Evolutionary conservation across 2,113 vertebrate genomes (phyloP), one percentile per base, ranked within the genome.

Genomic region (Physeter macrocephalus): DNA sequence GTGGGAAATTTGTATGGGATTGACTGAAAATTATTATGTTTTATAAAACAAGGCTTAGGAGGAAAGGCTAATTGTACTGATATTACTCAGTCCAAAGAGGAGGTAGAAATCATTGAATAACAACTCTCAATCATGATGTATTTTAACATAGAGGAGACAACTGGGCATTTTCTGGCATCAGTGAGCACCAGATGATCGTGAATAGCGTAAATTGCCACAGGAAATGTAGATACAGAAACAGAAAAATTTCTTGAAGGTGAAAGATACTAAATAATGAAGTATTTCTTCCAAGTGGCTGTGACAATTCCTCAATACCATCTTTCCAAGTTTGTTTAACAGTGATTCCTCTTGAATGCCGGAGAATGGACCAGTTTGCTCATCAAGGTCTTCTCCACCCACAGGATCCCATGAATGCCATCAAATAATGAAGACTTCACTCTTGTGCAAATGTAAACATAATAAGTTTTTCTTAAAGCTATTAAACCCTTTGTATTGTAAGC

Each of bases 401-500:
- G 90, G 71, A 95, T 82, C 29, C 84, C 43, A 61, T 12, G 46
- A 66, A 94, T 83, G 77, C 36, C 87, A 75, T 85, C 57, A 67
- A 90, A 71, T 87, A 94, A 91, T 62, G 87, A 92, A 88, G 7
- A 27, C 75, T 93, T 95, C 15, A 77, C 49, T 94, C 77, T 96
- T 10, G 13, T 96, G 86, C 93, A 89, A 96, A 90, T 92, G 41
- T 93, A 95, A 96, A 92, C 84, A 93, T 61, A 90, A 88, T 97
- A 92, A 20, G 81, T 97, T 97, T 96, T 97, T 85, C 89, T 97
- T 92, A 97, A 96, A 95, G 71, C 95, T 96, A 93, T 90, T 95
- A 94, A 96, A 77, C 36, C 18, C 25, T 94, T 95, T 96, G 96
- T 97, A 98, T 96, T 97, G 81, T 96, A 97, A 97, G 92, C 94